Evolutionary conservation across 2,113 vertebrate species (phyloP), one percentile per base, ranked within the genome.

Genomic region (Coreoperca whiteheadi): DNA sequence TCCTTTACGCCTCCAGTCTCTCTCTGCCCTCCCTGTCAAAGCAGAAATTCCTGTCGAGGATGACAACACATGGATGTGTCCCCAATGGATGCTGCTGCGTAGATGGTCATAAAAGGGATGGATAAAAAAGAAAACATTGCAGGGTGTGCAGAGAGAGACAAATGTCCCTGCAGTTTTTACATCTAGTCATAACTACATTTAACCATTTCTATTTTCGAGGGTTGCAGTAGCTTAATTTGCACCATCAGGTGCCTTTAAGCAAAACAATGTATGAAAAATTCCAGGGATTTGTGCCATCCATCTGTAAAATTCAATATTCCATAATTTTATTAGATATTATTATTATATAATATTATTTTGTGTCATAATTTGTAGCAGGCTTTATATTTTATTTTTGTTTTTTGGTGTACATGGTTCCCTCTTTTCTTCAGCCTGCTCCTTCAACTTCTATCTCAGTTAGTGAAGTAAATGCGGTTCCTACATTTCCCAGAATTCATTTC

Each of bases 11-110:
- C 61, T 46, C 48, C 32, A 0, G 8, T 48, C 34, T 76, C 23
- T 56, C n/a, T 81, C 37, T 74, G 41, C 64, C 78, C 60, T 86
- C 79, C 41, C 66, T 89, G 73, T 68, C 56, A 0, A 30, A 67
- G 53, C 57, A 74, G 69, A 82, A 82, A 72, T 72, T 81, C 48
- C 60, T 61, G 7, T 53, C 41, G 8, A 80, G 37, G 66, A 41
- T 89, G 88, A 90, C 50, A 48, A 87, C 88, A 89, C 64, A 6
- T 15, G 23, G 34, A 60, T 16, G 32, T 53, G 54, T 83, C 51
- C 77, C 77, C 8, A 37, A 39, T 50, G 73, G 53, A 30, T 50
- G 30, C 70, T 74, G 70, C 86, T 59, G 74, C 66, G 68, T 18
- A 10, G 50, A 68, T 60, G 75, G 37, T 74, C 48, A 56, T 57